Base-by-base conservation (phyloP, 1,140 invertebrate genomes). In the Heterodera carotae region DNA sequence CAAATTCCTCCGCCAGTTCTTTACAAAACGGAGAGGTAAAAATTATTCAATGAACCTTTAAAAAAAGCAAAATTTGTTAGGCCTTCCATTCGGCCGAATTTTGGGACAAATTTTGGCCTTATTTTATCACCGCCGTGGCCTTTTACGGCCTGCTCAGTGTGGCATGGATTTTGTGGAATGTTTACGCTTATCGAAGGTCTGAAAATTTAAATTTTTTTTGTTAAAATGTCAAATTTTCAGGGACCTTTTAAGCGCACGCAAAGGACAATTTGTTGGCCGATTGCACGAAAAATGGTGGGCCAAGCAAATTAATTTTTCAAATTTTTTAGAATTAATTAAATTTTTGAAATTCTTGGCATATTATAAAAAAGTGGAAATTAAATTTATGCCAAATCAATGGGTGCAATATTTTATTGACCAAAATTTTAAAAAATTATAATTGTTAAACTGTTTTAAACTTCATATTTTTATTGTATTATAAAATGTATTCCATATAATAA, bases 61-160 rank as follows among this genome's bases (percentile, higher is more conserved):
- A 0, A n/a, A 75, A n/a, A n/a, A 75, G 12, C 7, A 22, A 12
- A 31, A 33, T 76, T 69, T 25, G 6, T 76, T 73, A 76, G 74
- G 29, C 76, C 29, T 48, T 76, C 36, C 69, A 60, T 56, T 33
- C 25, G 56, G 34, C 39, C 18, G 48, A 56, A 39, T 25, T 59
- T 68, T 76, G 75, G 75, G 39, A 33, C 60, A 36, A 76, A 53
- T 74, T 76, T 53, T 76, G 39, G n/a, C 75, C 75, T 6, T 53
- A 29, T 29, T 56, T 76, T 56, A 48, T 75, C 12, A 22, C 43
- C 39, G 75, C 75, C 27, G 29, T 76, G 18, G 62, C 73, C 36
- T 56, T 76, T 34, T 76, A 76, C 12, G 31, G 39, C 5, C 34
- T 76, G 27, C 59, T 76, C 34, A 27, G 34, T 29, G 62, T 74